phyloP scores from a whole-genome alignment of 2,113 vertebrate genomes.

The Cyphomyrus discorhynchus region DNA sequence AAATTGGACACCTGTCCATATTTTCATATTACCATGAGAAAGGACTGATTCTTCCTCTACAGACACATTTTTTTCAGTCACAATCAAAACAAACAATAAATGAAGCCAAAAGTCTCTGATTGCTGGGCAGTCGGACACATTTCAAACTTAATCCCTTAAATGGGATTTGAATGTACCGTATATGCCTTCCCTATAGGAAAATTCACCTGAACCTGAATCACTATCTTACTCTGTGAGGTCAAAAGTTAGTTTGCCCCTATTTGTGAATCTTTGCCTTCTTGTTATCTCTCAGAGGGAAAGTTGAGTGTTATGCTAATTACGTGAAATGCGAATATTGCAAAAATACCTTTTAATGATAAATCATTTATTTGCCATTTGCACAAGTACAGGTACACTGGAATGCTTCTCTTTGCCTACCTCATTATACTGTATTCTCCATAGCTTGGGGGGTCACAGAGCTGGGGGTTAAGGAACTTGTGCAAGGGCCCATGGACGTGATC shows the following conservation, averaged over 20 bases:
- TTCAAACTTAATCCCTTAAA: slow-evolving; percentile 10
- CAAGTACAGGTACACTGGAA: neutral
- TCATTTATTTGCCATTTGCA: neutral
- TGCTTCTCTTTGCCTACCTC: neutral
- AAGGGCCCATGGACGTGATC: neutral
- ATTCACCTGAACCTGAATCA: neutral
- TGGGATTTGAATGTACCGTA: neutral
- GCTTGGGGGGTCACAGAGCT: too few species aligned
- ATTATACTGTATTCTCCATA: too few species aligned
- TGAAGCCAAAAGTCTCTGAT: neutral
- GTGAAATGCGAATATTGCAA: neutral
- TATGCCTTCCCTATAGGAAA: neutral
- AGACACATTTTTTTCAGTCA: neutral
- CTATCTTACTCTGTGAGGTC: neutral
- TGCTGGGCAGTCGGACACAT: neutral
- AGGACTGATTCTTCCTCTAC: neutral
- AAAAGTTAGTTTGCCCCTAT: neutral
- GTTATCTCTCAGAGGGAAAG: neutral
- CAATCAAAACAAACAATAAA: slow-evolving; percentile 11
- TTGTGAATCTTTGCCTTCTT: neutral
- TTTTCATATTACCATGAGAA: neutral
- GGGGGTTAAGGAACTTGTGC: too few species aligned
- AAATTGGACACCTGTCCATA: neutral
- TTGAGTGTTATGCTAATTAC: neutral
- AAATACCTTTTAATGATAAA: neutral